These are phyloP conservation scores for Luffia ferchaultella DNA, from an alignment of 2,888 invertebrate species.

Conservation along the genomic window DNA sequence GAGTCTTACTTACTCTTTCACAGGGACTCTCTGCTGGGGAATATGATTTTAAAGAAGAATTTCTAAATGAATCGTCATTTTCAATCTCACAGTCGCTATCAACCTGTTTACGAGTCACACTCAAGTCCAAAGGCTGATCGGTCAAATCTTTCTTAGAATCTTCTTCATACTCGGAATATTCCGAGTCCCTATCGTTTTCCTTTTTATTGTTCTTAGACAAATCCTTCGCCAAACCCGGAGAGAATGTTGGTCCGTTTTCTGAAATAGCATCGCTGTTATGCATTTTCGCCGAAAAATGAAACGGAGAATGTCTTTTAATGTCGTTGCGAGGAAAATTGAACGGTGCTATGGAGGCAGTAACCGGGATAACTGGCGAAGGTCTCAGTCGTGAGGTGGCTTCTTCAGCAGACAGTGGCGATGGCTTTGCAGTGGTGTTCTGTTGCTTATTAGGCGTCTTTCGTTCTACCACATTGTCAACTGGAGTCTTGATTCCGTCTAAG, in stretches of 20 bases:
- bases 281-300: constrained; percentile 37
- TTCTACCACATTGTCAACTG: constrained; percentile 38
- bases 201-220: constrained; percentile 33
- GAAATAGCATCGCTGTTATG: constrained; percentile 34
- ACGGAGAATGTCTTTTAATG: constrained; percentile 42
- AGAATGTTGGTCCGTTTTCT: constrained; percentile 26
- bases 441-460: constrained; percentile 65
- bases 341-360: constrained; percentile 37
- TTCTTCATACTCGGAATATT: constrained; percentile 44
- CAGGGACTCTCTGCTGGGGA: constrained; percentile 48
- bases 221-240: constrained; percentile 40
- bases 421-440: constrained; percentile 52
- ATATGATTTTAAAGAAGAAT: constrained; percentile 49
- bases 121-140: constrained; percentile 80
- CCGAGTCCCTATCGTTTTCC: constrained; percentile 36
- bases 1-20: constrained; percentile 43
- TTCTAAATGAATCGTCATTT: constrained; percentile 46
- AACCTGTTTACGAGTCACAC: constrained; percentile 65
- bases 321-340: constrained; percentile 42
- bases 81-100: constrained; percentile 48
- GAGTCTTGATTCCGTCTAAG: constrained; percentile 32
- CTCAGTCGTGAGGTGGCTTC: constrained; percentile 70
- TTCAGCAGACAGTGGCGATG: constrained; percentile 73
- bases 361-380: constrained; percentile 72
- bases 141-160: constrained; percentile 48